Conservation (phyloP, 2,113 vertebrate species). For the Elaphurus davidianus region DNA sequence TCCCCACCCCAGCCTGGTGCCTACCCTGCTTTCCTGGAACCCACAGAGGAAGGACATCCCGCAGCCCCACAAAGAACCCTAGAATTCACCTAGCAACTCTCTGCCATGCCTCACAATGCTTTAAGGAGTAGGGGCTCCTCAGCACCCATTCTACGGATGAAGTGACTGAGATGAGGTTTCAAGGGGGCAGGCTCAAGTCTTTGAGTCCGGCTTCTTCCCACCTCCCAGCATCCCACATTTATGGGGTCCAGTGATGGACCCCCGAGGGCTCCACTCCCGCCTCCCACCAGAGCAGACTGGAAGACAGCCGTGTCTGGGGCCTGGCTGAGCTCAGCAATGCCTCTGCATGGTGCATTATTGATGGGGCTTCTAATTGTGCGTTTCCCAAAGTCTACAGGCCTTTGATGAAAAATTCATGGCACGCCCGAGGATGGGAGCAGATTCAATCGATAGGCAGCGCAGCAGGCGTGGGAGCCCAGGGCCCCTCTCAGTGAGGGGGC, state of each 20-base stretch:
- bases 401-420: constrained; percentile 83
- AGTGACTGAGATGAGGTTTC: neutral
- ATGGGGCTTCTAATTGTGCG: constrained; percentile 68
- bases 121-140: neutral
- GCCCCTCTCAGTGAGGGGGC: neutral
- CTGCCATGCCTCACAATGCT: neutral
- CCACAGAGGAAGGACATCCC: neutral
- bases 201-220: neutral
- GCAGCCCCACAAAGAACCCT: neutral
- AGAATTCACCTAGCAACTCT: neutral
- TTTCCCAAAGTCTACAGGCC: constrained; percentile 71
- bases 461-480: neutral
- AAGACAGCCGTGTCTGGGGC: neutral
- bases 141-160: neutral
- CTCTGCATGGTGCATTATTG: constrained; percentile 66
- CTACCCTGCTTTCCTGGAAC: neutral
- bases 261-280: neutral
- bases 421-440: neutral
- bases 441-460: constrained; percentile 33
- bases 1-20: neutral
- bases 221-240: neutral
- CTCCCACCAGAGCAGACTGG: neutral
- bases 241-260: neutral
- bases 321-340: neutral
- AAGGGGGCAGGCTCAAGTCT: neutral